Base-by-base conservation (phyloP, 2,797 vertebrate genomes). In the Betta splendens region DNA sequence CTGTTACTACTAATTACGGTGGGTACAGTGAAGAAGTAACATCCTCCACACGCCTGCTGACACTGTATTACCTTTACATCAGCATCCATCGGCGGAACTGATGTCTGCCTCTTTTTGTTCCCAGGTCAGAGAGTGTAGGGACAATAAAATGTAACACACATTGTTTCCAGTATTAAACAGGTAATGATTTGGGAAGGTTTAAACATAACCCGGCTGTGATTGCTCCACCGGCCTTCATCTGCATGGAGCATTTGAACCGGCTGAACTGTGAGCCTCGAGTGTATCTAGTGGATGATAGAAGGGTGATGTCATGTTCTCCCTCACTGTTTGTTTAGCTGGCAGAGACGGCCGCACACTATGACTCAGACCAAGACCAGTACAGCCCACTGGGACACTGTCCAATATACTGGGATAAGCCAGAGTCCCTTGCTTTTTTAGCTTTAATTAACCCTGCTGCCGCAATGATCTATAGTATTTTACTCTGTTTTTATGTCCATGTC, bases 291-390 rank as follows among this genome's bases (percentile, higher is more conserved):
- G 76, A 90, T 85, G 87, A 88, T 83, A 84, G 76, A 80, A 72
- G 47, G 69, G 72, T 91, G 91, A 91, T 89, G 87, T 93, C 89
- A 91, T 89, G 74, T 76, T 84, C 75, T 79, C 71, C 70, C 83
- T 79, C 75, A 44, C 50, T 87, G 84, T 91, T 89, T 87, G 78
- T 84, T 73, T 89, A 85, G 86, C 83, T 87, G 86, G 84, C 76
- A 84, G 75, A 79, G 53, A 79, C 52, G 75, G 77, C 69, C 63
- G 22, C 64, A 70, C 69, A 39, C 47, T 61, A 64, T 69, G 74
- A 83, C 75, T 87, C 74, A 72, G 77, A n/a, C 64, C 54, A 29
- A 39, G 71, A 73, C 35, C 52, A 69, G 53, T 64, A n/a, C 70
- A 64, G 59, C 56, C 64, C 77, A 61, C 47, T 62, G 57, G 74